These are phyloP conservation scores for Scatophagus argus DNA, from an alignment of 2,113 vertebrate species.

Conservation along the genomic window DNA sequence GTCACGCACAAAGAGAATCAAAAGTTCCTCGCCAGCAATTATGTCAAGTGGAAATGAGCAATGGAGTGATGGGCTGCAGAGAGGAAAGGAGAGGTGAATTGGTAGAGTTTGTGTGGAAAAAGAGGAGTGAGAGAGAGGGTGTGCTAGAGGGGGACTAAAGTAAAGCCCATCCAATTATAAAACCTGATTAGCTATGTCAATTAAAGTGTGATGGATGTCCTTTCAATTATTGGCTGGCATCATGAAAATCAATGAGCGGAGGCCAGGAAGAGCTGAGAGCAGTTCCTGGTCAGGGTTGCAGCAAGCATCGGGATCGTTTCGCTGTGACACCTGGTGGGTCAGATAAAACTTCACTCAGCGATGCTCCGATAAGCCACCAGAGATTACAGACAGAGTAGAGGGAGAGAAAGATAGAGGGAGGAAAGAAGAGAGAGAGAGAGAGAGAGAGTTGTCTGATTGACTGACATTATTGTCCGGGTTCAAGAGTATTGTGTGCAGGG, in stretches of 20 bases:
- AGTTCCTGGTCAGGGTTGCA: slow-evolving; percentile 55
- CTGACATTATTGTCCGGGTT: slow-evolving; percentile 66
- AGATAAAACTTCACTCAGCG: slow-evolving; percentile 80
- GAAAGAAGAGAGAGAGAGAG: slow-evolving; percentile 19
- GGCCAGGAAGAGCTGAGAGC: slow-evolving; percentile 48
- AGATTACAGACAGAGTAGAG: slow-evolving; percentile 70
- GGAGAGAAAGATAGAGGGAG: slow-evolving; percentile 20
- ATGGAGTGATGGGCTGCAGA: slow-evolving; percentile 40
- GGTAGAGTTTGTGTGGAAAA: slow-evolving; percentile 23
- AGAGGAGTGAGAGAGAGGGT: slow-evolving; percentile 33
- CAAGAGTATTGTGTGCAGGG: slow-evolving; percentile 32
- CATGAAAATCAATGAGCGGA: slow-evolving; percentile 78
- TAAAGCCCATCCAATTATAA: slow-evolving; percentile 88
- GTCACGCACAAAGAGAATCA: slow-evolving; percentile 70
- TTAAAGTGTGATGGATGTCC: slow-evolving; percentile 88
- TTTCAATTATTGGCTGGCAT: slow-evolving; percentile 83
- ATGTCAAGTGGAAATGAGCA: slow-evolving; percentile 64
- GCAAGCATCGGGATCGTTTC: slow-evolving; percentile 60
- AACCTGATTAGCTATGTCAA: slow-evolving; percentile 90
- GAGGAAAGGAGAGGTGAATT: slow-evolving; percentile 40
- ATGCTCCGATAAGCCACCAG: slow-evolving; percentile 79
- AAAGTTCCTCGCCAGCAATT: slow-evolving; percentile 70
- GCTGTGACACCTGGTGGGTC: slow-evolving; percentile 78
- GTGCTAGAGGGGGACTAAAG: slow-evolving; percentile 64
- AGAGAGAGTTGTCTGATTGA: slow-evolving; percentile 56